Conservation (phyloP, 2,113 vertebrate species). For the Nothobranchius furzeri region DNA sequence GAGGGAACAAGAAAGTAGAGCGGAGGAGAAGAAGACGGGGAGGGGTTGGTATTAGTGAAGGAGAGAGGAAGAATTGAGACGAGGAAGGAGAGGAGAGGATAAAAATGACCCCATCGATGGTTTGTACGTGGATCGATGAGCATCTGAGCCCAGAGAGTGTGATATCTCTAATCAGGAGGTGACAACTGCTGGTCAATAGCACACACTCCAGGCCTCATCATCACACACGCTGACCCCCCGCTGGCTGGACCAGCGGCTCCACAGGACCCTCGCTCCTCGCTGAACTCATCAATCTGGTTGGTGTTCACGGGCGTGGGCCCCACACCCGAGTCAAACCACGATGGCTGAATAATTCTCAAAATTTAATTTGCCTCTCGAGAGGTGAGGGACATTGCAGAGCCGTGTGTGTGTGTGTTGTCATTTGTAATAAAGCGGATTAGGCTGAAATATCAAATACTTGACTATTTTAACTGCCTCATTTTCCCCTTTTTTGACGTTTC, state of each 20-base stretch:
- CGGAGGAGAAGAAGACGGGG: constrained; percentile 22
- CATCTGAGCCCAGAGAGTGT: constrained; percentile 58
- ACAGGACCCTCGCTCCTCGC: constrained; percentile 31
- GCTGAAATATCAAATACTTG: constrained; percentile 16
- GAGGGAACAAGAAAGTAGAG: constrained; percentile 48
- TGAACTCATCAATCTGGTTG: constrained; percentile 53
- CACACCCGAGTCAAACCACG: constrained; percentile 41
- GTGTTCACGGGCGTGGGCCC: constrained; percentile 37
- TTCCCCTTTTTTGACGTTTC: constrained; percentile 6
- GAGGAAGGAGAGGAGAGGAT: constrained; percentile 26
- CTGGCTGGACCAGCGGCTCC: constrained; percentile 38
- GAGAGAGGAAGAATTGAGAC: constrained; percentile 10
- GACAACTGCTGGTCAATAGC: constrained; percentile 73
- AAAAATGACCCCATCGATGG: constrained; percentile 72
- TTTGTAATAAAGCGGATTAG: constrained; percentile 32
- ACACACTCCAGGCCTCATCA: constrained; percentile 62
- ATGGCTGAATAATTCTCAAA: constrained; percentile 26
- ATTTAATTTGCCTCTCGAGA: constrained; percentile 25
- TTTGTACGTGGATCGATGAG: constrained; percentile 67
- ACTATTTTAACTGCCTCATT: constrained; percentile 15
- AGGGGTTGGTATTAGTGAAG: constrained; percentile 31
- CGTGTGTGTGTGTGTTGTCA: not conserved
- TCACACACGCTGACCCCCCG: constrained; percentile 39
- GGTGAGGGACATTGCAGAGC: constrained; percentile 28
- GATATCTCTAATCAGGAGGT: constrained; percentile 76